Evolutionary conservation across 1,140 invertebrate species (phyloP), one percentile per base, ranked within the genome.

Genomic region (Lepidurus couesii): DNA sequence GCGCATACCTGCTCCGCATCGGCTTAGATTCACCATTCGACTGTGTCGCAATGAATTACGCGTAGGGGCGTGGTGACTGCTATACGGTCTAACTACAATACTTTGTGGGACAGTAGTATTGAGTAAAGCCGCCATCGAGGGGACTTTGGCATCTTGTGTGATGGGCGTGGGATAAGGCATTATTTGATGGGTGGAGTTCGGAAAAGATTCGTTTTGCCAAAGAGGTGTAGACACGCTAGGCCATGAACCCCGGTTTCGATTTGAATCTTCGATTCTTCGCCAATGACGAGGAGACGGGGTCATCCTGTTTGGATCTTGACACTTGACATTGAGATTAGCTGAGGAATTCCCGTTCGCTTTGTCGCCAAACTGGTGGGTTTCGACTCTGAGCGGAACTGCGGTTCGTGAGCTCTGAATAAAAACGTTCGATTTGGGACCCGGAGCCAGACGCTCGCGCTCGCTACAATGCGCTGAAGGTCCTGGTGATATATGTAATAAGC

Each of bases 81-180:
- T 82, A 11, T 82, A 80, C 83, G 88, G 88, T 78, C 85, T 85
- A 34, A 87, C 87, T 34, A 89, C 89, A 79, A 91, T 86, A 84
- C 90, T 91, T 83, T 90, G 89, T 73, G 90, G 90, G 76, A 91
- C 90, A 2, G 90, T 92, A 26, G 90, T 92, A 79, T 87, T 87
- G 83, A 91, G 81, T 82, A 85, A 85, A 80, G 84, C 85, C 34
- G 87, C 87, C 84, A 87, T 87, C n/a, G 87, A 87, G n/a, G 87
- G 87, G 24, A 94, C 94, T 91, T 92, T 92, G 83, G 93, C 92
- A 44, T 47, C 74, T 74, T 24, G 13, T 26, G 76, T 77, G 13
- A 65, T 65, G 53, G 53, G 53, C 53, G 13, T 65, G 53, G 53
- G 53, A 65, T 65, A 65, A 65, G 53, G 53, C 53, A 16, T 65